Conservation (phyloP, 1,140 invertebrate genomes). For the Rhagoletis zephyria region DNA sequence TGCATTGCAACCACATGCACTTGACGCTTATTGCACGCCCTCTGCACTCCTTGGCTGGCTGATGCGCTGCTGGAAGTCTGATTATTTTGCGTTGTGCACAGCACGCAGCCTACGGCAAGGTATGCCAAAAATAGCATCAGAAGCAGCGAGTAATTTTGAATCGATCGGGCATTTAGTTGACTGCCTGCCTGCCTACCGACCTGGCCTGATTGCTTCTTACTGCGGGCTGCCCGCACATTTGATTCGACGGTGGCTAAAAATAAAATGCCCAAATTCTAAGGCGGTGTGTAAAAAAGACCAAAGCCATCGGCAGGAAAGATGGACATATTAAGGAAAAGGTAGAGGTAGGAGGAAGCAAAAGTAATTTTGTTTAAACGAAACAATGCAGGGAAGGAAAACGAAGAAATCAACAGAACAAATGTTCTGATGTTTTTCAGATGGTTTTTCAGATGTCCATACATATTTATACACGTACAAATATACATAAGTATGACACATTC, state of each 20-base stretch:
- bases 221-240: neutral
- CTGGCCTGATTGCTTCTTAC: neutral
- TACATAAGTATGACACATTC: no score
- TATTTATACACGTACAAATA: no score
- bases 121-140: conserved; percentile 28
- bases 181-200: neutral
- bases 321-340: neutral
- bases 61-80: neutral
- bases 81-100: neutral
- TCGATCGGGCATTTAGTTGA: conserved; percentile 32
- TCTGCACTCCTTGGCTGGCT: neutral
- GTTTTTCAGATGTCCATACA: no score
- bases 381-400: neutral
- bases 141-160: neutral
- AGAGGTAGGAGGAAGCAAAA: neutral
- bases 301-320: neutral
- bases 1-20: neutral
- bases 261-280: conserved; percentile 6
- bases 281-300: neutral
- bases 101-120: neutral
- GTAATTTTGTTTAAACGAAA: conserved; percentile 31
- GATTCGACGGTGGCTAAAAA: neutral
- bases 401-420: neutral
- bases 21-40: conserved; percentile 15
- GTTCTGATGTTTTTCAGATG: neutral